A percentile compares a stretch with the other conserved stretches of the same genome.
These are phyloP conservation scores for Pantherophis alleghaniensis DNA, from an alignment of 2,797 vertebrate genomes.

Conservation along the genomic window DNA sequence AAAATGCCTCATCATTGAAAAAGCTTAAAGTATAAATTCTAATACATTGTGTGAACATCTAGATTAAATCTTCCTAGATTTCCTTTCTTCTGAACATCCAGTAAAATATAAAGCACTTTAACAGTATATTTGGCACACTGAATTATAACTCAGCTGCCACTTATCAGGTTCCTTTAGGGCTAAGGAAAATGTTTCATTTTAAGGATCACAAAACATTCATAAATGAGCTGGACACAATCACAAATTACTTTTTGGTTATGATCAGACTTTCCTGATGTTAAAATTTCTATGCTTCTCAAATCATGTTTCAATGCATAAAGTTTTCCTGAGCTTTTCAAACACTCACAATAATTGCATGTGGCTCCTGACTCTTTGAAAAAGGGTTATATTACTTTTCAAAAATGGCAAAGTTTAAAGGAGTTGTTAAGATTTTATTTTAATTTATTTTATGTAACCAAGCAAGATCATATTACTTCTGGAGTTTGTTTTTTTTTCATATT, in stretches of 20 bases:
- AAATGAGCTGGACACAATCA: conserved; percentile 56
- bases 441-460: conserved; percentile 62
- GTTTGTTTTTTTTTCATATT: conserved; percentile 60
- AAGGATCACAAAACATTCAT: conserved; percentile 39
- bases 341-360: conserved; percentile 72
- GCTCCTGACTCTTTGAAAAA: conserved; percentile 72
- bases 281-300: conserved; percentile 57
- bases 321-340: conserved; percentile 60
- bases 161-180: conserved; percentile 25
- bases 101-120: conserved; percentile 4
- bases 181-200: conserved; percentile 46
- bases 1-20: background rate
- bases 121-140: conserved; percentile 17
- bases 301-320: conserved; percentile 56
- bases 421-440: conserved; percentile 60
- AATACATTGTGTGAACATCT: conserved; percentile 30
- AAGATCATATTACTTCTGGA: conserved; percentile 74
- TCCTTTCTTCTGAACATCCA: background rate
- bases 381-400: conserved; percentile 77
- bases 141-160: accelerated
- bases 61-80: conserved; percentile 11
- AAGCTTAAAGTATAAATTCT: background rate
- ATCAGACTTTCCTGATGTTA: conserved; percentile 53
- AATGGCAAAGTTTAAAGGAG: conserved; percentile 71
- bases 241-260: conserved; percentile 66